These are phyloP conservation scores for Agrotis exclamationis DNA, from an alignment of 2,888 invertebrate species.

Conservation along the genomic window DNA sequence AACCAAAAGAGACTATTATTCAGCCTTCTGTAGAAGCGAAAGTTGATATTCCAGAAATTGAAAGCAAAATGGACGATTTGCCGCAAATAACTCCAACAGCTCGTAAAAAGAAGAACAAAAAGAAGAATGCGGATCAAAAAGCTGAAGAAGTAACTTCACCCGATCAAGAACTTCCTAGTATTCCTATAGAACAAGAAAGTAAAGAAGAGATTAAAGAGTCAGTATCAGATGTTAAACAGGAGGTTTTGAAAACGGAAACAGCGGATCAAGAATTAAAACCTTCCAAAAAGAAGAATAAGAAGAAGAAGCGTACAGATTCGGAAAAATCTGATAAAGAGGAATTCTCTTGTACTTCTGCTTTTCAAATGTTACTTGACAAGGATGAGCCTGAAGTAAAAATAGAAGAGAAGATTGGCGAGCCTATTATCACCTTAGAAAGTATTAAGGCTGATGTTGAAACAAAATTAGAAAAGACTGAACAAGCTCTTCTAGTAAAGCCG, in stretches of 20 bases:
- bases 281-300: constrained; percentile 84
- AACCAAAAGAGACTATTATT: constrained; percentile 22
- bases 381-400: constrained; percentile 57
- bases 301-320: constrained; percentile 83
- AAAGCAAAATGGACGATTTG: constrained; percentile 36
- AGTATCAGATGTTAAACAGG: constrained; percentile 32
- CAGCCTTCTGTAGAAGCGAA: constrained; percentile 21
- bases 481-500: constrained; percentile 7
- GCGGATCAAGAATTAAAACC: constrained; percentile 71
- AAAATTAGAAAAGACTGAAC: constrained; percentile 21
- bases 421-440: constrained; percentile 6
- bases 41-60: constrained; percentile 29
- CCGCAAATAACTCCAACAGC: constrained; percentile 70
- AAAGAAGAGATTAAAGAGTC: constrained; percentile 40
- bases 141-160: constrained; percentile 36
- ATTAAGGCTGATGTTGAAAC: constrained; percentile 32
- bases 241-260: constrained; percentile 47
- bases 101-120: constrained; percentile 86
- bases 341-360: constrained; percentile 77
- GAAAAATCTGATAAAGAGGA: constrained; percentile 83
- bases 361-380: constrained; percentile 74
- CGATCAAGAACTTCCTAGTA: constrained; percentile 30
- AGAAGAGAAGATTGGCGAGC: constrained; percentile 35
- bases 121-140: constrained; percentile 70
- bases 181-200: constrained; percentile 25